A percentile compares a stretch with the other conserved stretches of the same genome.
phyloP scores from a whole-genome alignment of 2,888 invertebrate genomes.

The Sminthurinus aureus region DNA sequence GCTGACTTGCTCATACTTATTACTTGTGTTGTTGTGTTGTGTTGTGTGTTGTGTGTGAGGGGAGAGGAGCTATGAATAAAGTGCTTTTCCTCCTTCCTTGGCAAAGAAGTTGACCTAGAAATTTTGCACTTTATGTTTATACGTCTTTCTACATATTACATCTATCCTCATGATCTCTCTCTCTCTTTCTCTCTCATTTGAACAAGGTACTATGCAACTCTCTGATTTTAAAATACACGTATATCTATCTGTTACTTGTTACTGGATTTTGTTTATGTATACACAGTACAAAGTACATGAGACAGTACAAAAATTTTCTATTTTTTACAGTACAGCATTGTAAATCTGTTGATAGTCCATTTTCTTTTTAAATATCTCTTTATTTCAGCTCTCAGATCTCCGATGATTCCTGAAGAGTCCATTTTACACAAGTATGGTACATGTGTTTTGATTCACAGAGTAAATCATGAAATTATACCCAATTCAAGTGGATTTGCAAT shows the following conservation, averaged over 20 bases:
- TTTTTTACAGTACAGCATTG: background rate
- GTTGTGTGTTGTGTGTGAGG: background rate
- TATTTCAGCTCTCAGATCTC: no score
- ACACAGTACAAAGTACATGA: no score
- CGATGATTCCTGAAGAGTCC: no score
- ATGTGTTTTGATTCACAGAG: no score
- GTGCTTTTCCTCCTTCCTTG: background rate
- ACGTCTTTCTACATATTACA: background rate
- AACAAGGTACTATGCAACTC: background rate
- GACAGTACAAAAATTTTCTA: background rate
- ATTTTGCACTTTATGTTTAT: background rate
- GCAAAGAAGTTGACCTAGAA: slow-evolving; percentile 9
- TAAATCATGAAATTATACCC: background rate
- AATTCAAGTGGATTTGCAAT: background rate
- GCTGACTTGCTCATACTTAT: no score
- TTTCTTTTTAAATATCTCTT: background rate
- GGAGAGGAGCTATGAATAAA: background rate
- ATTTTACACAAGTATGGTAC: no score
- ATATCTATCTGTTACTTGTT: no score
- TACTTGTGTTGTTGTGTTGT: background rate
- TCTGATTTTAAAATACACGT: no score
- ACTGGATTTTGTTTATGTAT: no score
- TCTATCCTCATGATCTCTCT: background rate
- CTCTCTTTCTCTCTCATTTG: no score
- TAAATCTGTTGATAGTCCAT: background rate